Percentiles rank a stretch among this genome's conserved stretches.
These are phyloP conservation scores for Pristis pectinata DNA, from an alignment of 2,797 vertebrate species.

Conservation along the genomic window DNA sequence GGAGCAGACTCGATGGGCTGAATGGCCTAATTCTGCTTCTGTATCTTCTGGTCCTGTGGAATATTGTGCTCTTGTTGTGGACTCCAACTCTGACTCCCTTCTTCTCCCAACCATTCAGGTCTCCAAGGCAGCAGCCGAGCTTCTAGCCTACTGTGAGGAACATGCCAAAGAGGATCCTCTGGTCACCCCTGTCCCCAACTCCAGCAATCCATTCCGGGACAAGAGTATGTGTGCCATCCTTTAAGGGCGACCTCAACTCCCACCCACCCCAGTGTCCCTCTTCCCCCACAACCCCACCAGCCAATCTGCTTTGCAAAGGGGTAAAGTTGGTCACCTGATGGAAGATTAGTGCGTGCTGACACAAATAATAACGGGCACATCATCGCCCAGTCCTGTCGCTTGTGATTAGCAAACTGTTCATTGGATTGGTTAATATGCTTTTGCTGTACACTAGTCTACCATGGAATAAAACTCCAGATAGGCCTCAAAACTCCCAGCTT, in stretches of 20 bases:
- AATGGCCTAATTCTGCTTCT: no score
- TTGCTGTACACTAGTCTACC: no score
- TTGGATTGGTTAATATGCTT: background rate
- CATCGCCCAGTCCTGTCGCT: background rate
- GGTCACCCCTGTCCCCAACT: background rate
- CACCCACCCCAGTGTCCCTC: background rate
- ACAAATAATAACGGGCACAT: background rate
- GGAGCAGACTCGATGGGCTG: no score
- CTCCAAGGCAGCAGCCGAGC: background rate
- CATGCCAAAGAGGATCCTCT: conserved; percentile 22
- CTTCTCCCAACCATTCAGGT: background rate
- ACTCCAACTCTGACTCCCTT: no score
- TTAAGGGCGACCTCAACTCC: background rate
- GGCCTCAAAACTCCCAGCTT: background rate
- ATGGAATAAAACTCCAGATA: background rate
- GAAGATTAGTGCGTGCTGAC: background rate
- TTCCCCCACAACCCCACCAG: no score
- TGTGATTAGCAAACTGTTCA: background rate
- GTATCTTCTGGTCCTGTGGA: no score
- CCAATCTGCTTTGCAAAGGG: no score
- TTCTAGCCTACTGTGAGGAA: background rate
- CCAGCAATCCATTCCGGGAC: conserved; percentile 9
- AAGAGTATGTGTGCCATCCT: conserved; percentile 13
- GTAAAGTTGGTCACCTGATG: accelerated
- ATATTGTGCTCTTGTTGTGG: no score